Base-by-base conservation (phyloP, 2,888 invertebrate species). In the Cryptops parisi region DNA sequence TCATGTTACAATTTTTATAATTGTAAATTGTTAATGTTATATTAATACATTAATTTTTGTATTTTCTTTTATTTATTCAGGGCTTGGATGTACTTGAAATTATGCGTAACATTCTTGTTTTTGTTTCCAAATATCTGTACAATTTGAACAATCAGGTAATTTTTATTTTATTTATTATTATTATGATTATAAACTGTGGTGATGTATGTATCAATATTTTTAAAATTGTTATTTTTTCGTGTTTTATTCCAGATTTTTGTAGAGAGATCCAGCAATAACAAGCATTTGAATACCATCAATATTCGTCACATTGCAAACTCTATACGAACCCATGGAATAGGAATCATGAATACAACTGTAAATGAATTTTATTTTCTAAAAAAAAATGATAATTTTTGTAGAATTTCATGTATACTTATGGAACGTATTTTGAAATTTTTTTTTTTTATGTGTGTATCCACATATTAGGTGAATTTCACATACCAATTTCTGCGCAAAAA, bases 251-350 rank as follows among this genome's bases (percentile, higher is more conserved):
- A 69, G 72, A 82, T 93, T 56, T 98, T 97, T 68, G 80, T 97
- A 54, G 94, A 97, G 69, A 81, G 84, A 60, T 80, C 80, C 53
- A 91, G 89, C 65, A 82, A 83, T 61, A 93, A 88, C 68, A 94
- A 94, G 65, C 85, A 91, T 71, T 73, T 98, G 58, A 94, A 94
- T 67, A 90, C 94, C 0, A 89, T 98, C 60, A 88, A 89, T 60
- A 93, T 97, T 58, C 77, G 83, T 3, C 96, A 98, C 66, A 83
- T 97, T 55, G 91, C 94, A 0, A 96, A 97, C 72, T 96, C 97
- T 0, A 86, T 98, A 60, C 77, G 94, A 62, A 94, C 94, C 0
- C 96, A 97, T 66, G 97, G 97, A 26, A 86, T 84, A 6, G 97
- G 97, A 5, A 89, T 97, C 57, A 89, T 93, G 78, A 91, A 89